Conservation (phyloP, 2,888 invertebrate species). For the Dynastes hyllus region DNA sequence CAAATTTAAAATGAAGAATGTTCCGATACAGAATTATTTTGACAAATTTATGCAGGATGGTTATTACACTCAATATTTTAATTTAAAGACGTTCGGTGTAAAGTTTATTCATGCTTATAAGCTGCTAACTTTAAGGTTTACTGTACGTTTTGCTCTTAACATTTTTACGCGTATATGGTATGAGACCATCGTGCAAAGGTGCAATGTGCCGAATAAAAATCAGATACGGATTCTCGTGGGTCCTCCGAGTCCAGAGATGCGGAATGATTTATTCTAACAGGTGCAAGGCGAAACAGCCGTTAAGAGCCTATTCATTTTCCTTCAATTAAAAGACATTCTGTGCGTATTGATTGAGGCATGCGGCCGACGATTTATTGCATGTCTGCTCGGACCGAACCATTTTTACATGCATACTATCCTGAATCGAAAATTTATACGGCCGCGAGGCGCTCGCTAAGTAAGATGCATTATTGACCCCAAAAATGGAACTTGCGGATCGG, state of each 20-base stretch:
- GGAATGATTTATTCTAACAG: constrained; percentile 53
- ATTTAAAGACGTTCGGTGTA: too few relatives aligned
- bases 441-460: constrained; percentile 36
- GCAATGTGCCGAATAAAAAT: constrained; percentile 51
- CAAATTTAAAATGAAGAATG: too few relatives aligned
- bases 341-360: constrained; percentile 51
- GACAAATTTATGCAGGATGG: too few relatives aligned
- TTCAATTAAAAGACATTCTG: constrained; percentile 52
- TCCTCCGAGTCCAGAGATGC: constrained; percentile 26
- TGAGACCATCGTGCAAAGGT: constrained; percentile 12
- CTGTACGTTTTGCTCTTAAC: neutral
- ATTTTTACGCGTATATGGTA: neutral
- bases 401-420: constrained; percentile 42
- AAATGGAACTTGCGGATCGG: constrained; percentile 39
- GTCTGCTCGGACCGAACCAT: constrained; percentile 32
- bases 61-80: neutral
- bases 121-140: neutral
- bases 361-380: constrained; percentile 48
- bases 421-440: constrained; percentile 44
- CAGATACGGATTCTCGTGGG: constrained; percentile 50
- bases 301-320: constrained; percentile 52
- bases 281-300: constrained; percentile 51
- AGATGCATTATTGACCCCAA: constrained; percentile 50
- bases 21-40: too few relatives aligned
- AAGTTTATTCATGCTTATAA: neutral